Conservation (phyloP, 2,113 vertebrate species). For the Periophthalmodon schlosseri region DNA sequence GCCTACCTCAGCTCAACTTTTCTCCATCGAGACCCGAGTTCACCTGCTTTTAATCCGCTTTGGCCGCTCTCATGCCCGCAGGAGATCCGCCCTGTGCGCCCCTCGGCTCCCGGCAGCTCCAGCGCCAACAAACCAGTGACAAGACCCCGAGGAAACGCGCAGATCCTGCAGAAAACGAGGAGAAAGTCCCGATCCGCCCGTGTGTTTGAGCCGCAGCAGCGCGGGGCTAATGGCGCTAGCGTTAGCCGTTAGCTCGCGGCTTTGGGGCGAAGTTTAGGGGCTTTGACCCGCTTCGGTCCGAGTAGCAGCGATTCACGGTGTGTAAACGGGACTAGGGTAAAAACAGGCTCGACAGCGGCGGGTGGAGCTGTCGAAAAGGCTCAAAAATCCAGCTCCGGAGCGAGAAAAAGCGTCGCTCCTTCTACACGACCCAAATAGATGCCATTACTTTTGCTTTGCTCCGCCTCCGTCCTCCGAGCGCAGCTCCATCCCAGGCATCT, state of each 20-base stretch:
- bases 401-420: slow-evolving; percentile 54
- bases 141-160: slow-evolving; percentile 36
- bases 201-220: slow-evolving; percentile 37
- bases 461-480: slow-evolving; percentile 67
- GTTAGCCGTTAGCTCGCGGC: slow-evolving; percentile 63
- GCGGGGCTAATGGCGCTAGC: slow-evolving; percentile 54
- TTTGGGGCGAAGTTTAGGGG: slow-evolving; percentile 65
- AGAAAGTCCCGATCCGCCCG: slow-evolving; percentile 51
- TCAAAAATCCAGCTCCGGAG: slow-evolving; percentile 34
- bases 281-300: slow-evolving; percentile 16
- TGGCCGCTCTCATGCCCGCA: slow-evolving; percentile 43
- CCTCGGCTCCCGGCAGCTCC: slow-evolving; percentile 29
- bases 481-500: slow-evolving; percentile 10
- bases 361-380: slow-evolving; percentile 26
- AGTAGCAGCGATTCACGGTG: neutral
- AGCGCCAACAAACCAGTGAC: slow-evolving; percentile 1
- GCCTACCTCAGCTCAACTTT: slow-evolving; percentile 79
- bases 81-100: slow-evolving; percentile 42
- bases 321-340: neutral
- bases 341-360: neutral
- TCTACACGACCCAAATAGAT: slow-evolving; percentile 73
- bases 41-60: slow-evolving; percentile 55
- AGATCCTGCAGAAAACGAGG: slow-evolving; percentile 48
- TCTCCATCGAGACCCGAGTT: slow-evolving; percentile 62
- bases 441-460: slow-evolving; percentile 75